Percentiles rank a stretch among this genome's conserved stretches.
Conservation (phyloP, 2,113 vertebrate genomes). For the Elephas maximus region DNA sequence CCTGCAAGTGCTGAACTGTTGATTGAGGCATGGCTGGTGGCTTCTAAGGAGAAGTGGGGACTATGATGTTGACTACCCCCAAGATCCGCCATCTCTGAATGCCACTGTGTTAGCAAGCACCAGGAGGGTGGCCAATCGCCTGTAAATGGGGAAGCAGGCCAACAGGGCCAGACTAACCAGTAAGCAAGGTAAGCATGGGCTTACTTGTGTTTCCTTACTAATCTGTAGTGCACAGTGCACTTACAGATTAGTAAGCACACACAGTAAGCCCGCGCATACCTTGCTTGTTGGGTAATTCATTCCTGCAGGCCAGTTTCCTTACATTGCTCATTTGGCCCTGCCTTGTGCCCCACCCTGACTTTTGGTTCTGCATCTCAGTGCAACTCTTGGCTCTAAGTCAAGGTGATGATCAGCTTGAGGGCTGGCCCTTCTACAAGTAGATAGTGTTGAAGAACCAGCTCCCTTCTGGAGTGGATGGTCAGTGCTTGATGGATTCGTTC, state of each 20-base stretch:
- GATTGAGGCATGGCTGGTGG: background rate
- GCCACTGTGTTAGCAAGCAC: background rate
- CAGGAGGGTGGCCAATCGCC: background rate
- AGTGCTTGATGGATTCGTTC: background rate
- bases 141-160: background rate
- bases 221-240: too few relatives aligned
- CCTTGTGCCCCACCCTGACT: background rate
- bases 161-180: too few relatives aligned
- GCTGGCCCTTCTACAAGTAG: background rate
- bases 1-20: background rate
- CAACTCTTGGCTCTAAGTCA: background rate
- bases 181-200: too few relatives aligned
- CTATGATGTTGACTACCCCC: background rate
- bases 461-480: background rate
- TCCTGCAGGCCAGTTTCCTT: background rate
- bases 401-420: background rate
- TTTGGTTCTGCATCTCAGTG: background rate
- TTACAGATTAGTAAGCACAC: too few relatives aligned
- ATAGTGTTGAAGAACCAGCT: background rate
- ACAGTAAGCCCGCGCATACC: too few relatives aligned
- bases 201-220: too few relatives aligned
- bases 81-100: background rate
- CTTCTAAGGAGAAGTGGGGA: background rate
- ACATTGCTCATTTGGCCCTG: background rate
- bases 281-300: too few relatives aligned